Conservation (phyloP, 2,888 invertebrate genomes). For the Acronicta alni region DNA sequence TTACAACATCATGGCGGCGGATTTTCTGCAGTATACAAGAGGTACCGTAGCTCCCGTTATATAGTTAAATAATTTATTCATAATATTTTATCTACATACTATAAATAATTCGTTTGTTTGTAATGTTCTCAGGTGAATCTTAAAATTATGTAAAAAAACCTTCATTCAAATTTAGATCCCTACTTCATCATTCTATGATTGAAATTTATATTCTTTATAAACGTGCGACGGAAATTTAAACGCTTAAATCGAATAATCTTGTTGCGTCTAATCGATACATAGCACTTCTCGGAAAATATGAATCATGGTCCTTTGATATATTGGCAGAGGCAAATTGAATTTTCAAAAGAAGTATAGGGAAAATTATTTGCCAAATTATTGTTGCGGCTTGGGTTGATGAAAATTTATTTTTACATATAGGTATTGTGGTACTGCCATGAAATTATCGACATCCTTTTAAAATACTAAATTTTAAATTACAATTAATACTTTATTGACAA, state of each 20-base stretch:
- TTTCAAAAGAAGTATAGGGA: background rate
- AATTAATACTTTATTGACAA: too few relatives aligned
- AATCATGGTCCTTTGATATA: slow-evolving; percentile 15
- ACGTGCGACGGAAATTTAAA: background rate
- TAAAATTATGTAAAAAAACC: too few relatives aligned
- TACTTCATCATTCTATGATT: background rate
- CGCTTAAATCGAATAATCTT: slow-evolving; percentile 20
- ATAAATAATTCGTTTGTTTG: too few relatives aligned
- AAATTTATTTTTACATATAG: background rate
- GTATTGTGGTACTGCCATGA: too few relatives aligned
- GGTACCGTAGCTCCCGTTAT: too few relatives aligned
- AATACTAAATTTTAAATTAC: too few relatives aligned
- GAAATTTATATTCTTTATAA: background rate
- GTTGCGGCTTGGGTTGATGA: background rate
- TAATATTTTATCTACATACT: too few relatives aligned
- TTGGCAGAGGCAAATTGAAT: background rate
- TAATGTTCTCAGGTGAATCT: too few relatives aligned
- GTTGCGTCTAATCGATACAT: background rate
- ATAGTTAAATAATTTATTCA: too few relatives aligned
- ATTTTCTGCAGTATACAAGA: too few relatives aligned
- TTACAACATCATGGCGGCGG: too few relatives aligned
- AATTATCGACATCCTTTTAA: too few relatives aligned
- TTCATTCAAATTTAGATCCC: background rate
- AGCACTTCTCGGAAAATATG: slow-evolving; percentile 12
- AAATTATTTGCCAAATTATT: background rate